Base-by-base conservation (phyloP, 2,888 invertebrate species). In the Perizoma flavofasciatum region DNA sequence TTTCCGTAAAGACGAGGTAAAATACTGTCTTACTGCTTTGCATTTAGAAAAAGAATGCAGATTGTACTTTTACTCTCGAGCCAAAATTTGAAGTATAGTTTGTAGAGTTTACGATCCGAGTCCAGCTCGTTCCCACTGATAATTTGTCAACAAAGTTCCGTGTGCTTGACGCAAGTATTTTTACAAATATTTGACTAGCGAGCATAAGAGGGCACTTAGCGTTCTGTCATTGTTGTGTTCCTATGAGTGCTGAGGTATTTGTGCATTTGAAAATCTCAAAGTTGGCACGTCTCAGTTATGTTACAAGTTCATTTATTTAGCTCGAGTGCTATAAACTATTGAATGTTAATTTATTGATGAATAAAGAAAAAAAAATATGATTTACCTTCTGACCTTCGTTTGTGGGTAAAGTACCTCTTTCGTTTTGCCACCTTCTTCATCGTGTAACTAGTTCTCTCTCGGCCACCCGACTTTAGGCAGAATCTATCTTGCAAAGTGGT, bases 131-230 rank as follows among this genome's bases (percentile, higher is more conserved):
- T 82, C 80, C 73, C 83, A 82, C 73, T 86, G 81, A 84, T 86
- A 81, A 81, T 82, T 82, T 81, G 83, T 82, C 78, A 84, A 84
- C 79, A 83, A 76, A 79, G 71, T 70, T 70, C 65, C 73, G 65
- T 77, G 73, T 72, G 75, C 70, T 70, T 61, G 50, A 51, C 54
- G 54, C 59, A 50, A 72, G 69, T 77, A 74, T 82, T 82, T 77
- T 74, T 78, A 79, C 79, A 81, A 88, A 89, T 85, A 85, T 89
- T 88, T 85, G 81, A 78, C 66, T 69, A 66, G 74, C 74, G 78
- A 82, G 80, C 79, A 85, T 77, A 87, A 84, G 82, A 85, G 80
- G 74, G 79, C 86, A 87, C 86, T 88, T 87, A 86, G 80, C 79
- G 77, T 75, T 75, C 77, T 80, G 81, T 80, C 79, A 83, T 81